Percentiles rank a stretch among this genome's conserved stretches.
Conservation (phyloP, 2,888 invertebrate genomes). For the Dryobota labecula region DNA sequence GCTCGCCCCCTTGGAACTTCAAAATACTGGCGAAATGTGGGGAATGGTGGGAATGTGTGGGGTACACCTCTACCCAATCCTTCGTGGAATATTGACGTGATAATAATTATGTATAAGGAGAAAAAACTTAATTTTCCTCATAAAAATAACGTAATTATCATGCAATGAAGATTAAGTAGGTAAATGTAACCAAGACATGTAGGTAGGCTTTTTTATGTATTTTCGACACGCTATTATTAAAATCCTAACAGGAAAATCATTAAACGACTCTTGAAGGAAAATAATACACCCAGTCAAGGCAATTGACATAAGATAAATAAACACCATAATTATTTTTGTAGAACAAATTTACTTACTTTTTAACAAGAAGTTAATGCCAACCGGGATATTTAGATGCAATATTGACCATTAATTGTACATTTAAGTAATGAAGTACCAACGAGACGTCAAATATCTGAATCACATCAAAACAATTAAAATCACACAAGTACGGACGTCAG, state of each 20-base stretch:
- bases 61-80: no score
- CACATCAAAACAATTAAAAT: slow-evolving; percentile 1
- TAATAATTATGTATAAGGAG: neutral
- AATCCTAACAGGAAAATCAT: slow-evolving; percentile 37
- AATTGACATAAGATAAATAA: slow-evolving; percentile 19
- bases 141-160: neutral
- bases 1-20: no score
- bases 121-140: neutral
- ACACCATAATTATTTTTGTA: slow-evolving; percentile 23
- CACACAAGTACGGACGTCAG: slow-evolving; percentile 16
- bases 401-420: neutral
- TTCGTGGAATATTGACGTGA: no score
- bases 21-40: no score
- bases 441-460: neutral
- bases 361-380: neutral
- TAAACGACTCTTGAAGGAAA: slow-evolving; percentile 23
- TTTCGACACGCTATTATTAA: slow-evolving; percentile 12
- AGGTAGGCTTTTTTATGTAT: slow-evolving; percentile 13
- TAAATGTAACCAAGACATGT: neutral
- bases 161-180: neutral
- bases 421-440: neutral
- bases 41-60: no score
- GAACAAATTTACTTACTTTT: slow-evolving; percentile 31
- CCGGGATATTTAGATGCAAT: neutral
- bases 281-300: slow-evolving; percentile 30